A percentile compares a stretch with the other conserved stretches of the same genome.
Evolutionary conservation across 2,797 vertebrate species (phyloP).

Genomic region (Poliocrania exsul): DNA sequence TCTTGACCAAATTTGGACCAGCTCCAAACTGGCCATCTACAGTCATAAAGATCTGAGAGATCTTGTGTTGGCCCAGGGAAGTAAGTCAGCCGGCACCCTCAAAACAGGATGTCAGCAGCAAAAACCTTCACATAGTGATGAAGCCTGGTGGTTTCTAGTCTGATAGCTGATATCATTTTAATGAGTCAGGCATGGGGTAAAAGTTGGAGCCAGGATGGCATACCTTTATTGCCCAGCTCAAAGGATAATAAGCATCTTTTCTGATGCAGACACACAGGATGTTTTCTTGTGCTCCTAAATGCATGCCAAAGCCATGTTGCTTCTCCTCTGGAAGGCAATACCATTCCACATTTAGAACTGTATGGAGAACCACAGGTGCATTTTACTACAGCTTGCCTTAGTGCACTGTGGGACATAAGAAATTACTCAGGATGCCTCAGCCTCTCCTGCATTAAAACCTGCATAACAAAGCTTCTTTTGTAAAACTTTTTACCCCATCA

Average conservation of each 20-base stretch:
- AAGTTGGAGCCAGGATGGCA: not conserved
- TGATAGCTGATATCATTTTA: not conserved
- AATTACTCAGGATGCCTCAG: not conserved
- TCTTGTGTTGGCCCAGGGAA: not conserved
- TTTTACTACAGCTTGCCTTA: not conserved
- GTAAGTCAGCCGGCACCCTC: not conserved
- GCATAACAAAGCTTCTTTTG: not conserved
- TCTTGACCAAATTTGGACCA: not conserved
- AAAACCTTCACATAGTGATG: not conserved
- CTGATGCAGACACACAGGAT: not conserved
- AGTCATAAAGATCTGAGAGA: not conserved
- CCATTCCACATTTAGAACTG: not conserved
- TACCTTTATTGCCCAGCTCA: not conserved
- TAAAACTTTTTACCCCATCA: not conserved
- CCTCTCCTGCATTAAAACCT: not conserved
- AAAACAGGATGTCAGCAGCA: not conserved
- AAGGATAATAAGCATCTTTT: not conserved
- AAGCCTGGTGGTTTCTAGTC: not conserved
- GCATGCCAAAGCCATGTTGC: not conserved
- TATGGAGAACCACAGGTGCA: not conserved
- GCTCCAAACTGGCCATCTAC: not conserved
- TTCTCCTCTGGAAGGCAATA: not conserved
- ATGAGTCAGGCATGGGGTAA: not conserved
- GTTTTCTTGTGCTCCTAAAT: not conserved
- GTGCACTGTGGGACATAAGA: not conserved